A percentile compares a stretch with the other conserved stretches of the same genome.
phyloP scores from a whole-genome alignment of 2,113 vertebrate genomes.

The Myanophis thanlyinensis region DNA sequence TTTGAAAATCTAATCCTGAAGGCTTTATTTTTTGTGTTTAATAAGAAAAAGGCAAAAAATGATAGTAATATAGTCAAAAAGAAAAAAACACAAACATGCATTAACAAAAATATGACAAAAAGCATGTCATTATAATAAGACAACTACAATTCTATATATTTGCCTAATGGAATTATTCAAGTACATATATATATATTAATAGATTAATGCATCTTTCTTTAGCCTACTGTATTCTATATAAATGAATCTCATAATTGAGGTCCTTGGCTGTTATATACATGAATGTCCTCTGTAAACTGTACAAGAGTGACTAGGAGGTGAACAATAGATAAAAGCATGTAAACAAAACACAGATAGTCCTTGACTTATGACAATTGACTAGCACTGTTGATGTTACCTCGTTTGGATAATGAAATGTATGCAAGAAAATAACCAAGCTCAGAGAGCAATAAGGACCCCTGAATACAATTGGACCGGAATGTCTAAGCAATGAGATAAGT shows the following conservation, averaged over 20 bases:
- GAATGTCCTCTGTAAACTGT: not conserved
- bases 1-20: not conserved
- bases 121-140: not conserved
- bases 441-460: not conserved
- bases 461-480: not conserved
- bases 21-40: not conserved
- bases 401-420: not conserved
- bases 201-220: not conserved
- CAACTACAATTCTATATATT: not conserved
- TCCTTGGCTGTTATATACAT: not conserved
- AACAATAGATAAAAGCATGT: not conserved
- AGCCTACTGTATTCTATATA: not conserved
- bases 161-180: not conserved
- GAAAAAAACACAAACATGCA: not conserved
- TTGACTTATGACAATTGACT: not conserved
- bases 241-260: not conserved
- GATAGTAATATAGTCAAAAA: not conserved
- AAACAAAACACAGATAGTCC: not conserved
- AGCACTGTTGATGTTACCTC: not conserved
- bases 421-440: not conserved
- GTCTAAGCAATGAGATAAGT: not conserved
- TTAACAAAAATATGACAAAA: not conserved
- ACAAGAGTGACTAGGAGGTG: not conserved
- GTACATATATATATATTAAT: not conserved
- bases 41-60: not conserved